Evolutionary conservation across 2,113 vertebrate genomes (phyloP).

Genomic region (Macrotis lagotis): DNA sequence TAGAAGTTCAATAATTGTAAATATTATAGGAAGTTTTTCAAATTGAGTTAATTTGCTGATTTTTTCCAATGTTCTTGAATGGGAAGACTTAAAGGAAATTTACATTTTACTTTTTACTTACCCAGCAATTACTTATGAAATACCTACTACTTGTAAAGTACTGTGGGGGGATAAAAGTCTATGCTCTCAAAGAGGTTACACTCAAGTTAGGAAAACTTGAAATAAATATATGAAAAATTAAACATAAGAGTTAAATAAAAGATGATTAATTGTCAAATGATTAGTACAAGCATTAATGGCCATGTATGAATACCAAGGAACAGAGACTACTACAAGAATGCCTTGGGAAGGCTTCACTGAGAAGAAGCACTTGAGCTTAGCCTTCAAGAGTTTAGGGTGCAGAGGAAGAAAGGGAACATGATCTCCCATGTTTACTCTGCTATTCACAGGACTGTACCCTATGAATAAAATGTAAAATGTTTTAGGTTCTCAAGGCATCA

Average conservation of each 20-base stretch:
- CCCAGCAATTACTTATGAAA: constrained; percentile 21
- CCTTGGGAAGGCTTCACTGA: background rate
- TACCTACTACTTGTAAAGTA: background rate
- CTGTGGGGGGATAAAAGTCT: background rate
- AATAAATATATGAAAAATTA: constrained; percentile 19
- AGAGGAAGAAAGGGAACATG: constrained; percentile 30
- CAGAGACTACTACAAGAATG: background rate
- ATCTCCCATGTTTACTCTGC: constrained; percentile 42
- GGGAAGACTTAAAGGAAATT: constrained; percentile 46
- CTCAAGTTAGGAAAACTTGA: constrained; percentile 24
- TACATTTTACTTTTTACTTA: constrained; percentile 38
- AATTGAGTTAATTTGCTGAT: constrained; percentile 75
- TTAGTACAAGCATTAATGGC: background rate
- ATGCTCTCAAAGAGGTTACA: constrained; percentile 34
- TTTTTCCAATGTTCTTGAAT: constrained; percentile 65
- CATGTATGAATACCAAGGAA: constrained; percentile 32
- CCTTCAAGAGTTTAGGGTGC: constrained; percentile 25
- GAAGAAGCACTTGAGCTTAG: background rate
- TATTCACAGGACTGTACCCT: constrained; percentile 31
- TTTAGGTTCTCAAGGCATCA: background rate
- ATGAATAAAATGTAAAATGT: constrained; percentile 50
- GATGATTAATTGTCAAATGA: constrained; percentile 35
- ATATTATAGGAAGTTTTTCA: constrained; percentile 64
- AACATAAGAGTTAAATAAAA: constrained; percentile 38
- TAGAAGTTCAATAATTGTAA: constrained; percentile 63